phyloP scores from a whole-genome alignment of 1,140 invertebrate genomes.

The Anoplophora glabripennis region DNA sequence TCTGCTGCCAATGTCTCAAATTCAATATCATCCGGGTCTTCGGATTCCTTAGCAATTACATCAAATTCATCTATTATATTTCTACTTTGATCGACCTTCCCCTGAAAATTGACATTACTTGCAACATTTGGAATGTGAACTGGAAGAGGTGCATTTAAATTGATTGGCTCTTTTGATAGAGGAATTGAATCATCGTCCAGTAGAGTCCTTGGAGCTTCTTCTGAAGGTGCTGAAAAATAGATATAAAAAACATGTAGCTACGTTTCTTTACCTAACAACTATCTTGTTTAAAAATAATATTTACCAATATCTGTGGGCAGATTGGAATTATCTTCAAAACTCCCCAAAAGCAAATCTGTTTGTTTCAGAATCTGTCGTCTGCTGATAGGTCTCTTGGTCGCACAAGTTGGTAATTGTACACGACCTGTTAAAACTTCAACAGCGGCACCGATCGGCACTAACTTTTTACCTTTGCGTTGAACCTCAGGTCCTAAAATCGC shows the following conservation, averaged over 20 bases:
- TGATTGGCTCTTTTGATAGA: slow-evolving; percentile 60
- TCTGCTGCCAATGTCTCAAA: slow-evolving; percentile 72
- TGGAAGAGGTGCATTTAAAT: slow-evolving; percentile 58
- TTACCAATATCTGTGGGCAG: neutral
- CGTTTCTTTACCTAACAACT: neutral
- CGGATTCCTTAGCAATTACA: slow-evolving; percentile 23
- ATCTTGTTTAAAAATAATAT: neutral
- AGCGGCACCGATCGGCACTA: slow-evolving; percentile 77
- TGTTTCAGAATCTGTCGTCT: slow-evolving; percentile 56
- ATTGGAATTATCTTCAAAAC: slow-evolving; percentile 53
- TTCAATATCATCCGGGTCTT: slow-evolving; percentile 65
- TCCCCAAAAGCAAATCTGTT: slow-evolving; percentile 67
- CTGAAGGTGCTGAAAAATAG: neutral
- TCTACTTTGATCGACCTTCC: neutral
- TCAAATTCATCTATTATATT: slow-evolving; percentile 38
- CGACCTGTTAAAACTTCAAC: slow-evolving; percentile 82
- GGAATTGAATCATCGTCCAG: slow-evolving; percentile 70
- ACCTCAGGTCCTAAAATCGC: slow-evolving; percentile 73
- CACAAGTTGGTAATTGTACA: slow-evolving; percentile 63
- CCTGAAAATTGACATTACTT: neutral
- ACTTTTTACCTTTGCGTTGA: slow-evolving; percentile 73
- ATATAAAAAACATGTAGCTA: neutral
- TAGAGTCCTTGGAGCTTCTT: slow-evolving; percentile 53
- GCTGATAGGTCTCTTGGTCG: slow-evolving; percentile 52
- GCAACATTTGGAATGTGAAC: neutral